Evolutionary conservation across 1,140 invertebrate genomes (phyloP), one percentile per base, ranked within the genome.

Genomic region (Caenorhabditis remanei): DNA sequence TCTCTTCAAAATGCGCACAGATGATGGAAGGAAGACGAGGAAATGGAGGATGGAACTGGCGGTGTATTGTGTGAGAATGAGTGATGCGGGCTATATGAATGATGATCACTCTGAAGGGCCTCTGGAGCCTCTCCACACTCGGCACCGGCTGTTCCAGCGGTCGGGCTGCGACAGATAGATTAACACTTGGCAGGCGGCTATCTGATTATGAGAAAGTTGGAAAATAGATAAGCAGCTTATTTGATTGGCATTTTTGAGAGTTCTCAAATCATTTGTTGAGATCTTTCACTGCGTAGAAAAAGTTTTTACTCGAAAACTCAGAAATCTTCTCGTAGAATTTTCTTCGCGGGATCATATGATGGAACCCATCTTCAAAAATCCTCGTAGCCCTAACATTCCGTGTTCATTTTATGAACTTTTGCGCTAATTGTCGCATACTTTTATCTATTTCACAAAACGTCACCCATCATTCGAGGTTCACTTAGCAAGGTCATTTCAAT

Each of bases 191-290:
- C 21, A 71, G 13, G 71, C 71, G 46, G 71, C 43, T 79, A 79
- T 79, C 71, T 79, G 71, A 79, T 79, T 79, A 79, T 79, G 43
- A 79, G 71, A 79, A 79, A 50, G 71, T 79, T 79, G 46, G 71
- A 79, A 79, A 79, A 79, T 79, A 79, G 71, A 79, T 9, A 19
- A 79, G 40, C n/a, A 50, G 71, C 46, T 50, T 50, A 50, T 79
- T 79, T 79, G 71, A 79, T 79, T 79, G 71, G 71, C 71, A 50
- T 79, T 79, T 79, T 79, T 48, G 65, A 65, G 61, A 40, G 61
- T 53, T 32, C 61, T 32, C 9, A 40, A 32, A 63, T 63, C 61
- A 53, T 16, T 53, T 16, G 50, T 11, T 53, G 16, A 53, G 50
- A 53, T 53, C 50, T 53, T 53, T 53, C 32, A 32, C 32, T 32